Conservation (phyloP, 2,797 vertebrate species). For the Myotis findleyi region DNA sequence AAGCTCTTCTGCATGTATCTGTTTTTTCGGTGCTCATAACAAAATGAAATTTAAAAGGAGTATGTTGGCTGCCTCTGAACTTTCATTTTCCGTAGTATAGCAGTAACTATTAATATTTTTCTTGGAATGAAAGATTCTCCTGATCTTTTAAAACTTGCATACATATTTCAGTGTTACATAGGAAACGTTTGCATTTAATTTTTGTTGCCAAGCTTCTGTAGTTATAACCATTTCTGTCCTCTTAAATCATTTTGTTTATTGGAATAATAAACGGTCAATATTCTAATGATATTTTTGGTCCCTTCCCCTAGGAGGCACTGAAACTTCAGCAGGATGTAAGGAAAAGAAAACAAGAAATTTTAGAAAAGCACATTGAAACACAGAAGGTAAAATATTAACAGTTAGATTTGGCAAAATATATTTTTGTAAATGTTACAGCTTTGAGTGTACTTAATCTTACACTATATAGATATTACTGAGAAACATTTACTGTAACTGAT, state of each 20-base stretch:
- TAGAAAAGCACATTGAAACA: conserved; percentile 98
- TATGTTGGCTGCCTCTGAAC: not conserved
- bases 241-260: conserved; percentile 15
- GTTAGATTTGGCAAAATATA: conserved; percentile 23
- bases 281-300: conserved; percentile 42
- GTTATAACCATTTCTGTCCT: not conserved
- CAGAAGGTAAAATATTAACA: conserved; percentile 92
- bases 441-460: conserved; percentile 39
- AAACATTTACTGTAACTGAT: conserved; percentile 39
- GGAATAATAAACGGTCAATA: not conserved
- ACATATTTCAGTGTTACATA: not conserved
- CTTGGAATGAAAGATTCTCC: not conserved
- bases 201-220: conserved; percentile 8
- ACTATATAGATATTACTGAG: not conserved
- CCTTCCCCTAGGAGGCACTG: conserved; percentile 92
- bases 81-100: conserved; percentile 13
- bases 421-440: conserved; percentile 38
- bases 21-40: not conserved
- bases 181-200: conserved; percentile 22
- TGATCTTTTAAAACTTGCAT: conserved; percentile 53
- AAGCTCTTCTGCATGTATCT: not conserved
- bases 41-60: not conserved
- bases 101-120: not conserved
- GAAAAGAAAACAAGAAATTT: conserved; percentile 98
- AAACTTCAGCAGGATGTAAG: conserved; percentile 97